Evolutionary conservation across 2,113 vertebrate species (phyloP).

Genomic region (Channa maculata): DNA sequence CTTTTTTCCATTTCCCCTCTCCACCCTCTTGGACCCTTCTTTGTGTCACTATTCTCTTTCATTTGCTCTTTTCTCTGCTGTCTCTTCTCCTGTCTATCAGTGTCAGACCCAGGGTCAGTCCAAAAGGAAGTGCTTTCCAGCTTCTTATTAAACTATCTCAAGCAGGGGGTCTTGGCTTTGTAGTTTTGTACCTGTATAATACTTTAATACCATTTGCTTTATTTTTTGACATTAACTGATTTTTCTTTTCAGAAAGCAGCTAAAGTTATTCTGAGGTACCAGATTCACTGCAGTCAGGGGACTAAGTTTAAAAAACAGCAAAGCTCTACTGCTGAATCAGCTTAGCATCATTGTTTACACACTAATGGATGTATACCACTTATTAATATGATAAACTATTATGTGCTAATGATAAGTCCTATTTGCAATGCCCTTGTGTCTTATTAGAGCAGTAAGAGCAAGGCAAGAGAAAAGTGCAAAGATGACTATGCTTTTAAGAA

Average conservation of each 20-base stretch:
- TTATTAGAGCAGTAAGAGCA: not conserved
- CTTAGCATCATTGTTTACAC: conserved; percentile 21
- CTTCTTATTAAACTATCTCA: conserved; percentile 52
- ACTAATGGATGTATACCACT: conserved; percentile 8
- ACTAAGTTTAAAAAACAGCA: conserved; percentile 32
- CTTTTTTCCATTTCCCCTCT: conserved; percentile 38
- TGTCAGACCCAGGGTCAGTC: conserved; percentile 51
- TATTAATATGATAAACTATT: conserved; percentile 7
- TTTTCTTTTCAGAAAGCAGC: conserved; percentile 9
- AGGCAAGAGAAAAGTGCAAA: not conserved
- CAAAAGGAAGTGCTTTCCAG: conserved; percentile 32
- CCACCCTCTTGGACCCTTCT: conserved; percentile 12
- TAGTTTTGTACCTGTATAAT: conserved; percentile 15
- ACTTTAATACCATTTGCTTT: conserved; percentile 13
- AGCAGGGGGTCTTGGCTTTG: conserved; percentile 25
- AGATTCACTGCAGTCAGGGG: conserved; percentile 20
- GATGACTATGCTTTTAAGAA: not conserved
- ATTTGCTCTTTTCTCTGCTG: conserved; percentile 47
- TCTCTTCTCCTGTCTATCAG: conserved; percentile 37
- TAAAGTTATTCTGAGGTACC: conserved; percentile 11
- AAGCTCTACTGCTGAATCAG: conserved; percentile 18
- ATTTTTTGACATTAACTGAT: conserved; percentile 16
- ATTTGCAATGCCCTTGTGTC: not conserved
- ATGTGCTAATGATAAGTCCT: not conserved
- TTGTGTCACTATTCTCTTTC: conserved; percentile 42